Evolutionary conservation across 2,797 vertebrate genomes (phyloP), one percentile per base, ranked within the genome.

Genomic region (Pygocentrus nattereri): DNA sequence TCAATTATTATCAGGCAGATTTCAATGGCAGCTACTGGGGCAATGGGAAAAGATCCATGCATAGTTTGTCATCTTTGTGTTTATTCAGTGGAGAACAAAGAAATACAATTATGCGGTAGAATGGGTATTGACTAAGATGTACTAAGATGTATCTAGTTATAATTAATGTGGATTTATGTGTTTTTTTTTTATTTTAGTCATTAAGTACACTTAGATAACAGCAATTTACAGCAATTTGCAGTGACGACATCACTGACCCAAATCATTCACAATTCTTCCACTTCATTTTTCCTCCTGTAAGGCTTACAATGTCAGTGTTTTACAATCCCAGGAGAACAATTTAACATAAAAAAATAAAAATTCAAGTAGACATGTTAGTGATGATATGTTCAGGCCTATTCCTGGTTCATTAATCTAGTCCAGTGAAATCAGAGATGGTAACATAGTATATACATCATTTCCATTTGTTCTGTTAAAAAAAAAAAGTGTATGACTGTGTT

Each of bases 141-240:
- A 27, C 23, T 3, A 50, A 11, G 15, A 23, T n/a, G 15, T 44
- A 70, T 25, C 11, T 25, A 25, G n/a, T n/a, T 25, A 50, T 70
- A 19, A 16, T 27, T 70, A 16, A 82, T 38, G 31, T 77, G 31
- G 61, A 31, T 31, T 62, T 62, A 16, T 62, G 71, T 64, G n/a
- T 61, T 50, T 68, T 27, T 27, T 65, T 52, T 82, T 82, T 78
- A 82, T 82, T 82, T 65, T 69, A 67, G 49, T 73, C 50, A 59
- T 49, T 82, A 82, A 78, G 81, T 79, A 83, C 76, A 79, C 70
- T 78, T 79, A 56, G 18, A 83, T 61, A 68, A 69, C 50, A 82
- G 64, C 6, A 44, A 74, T 74, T 74, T 44, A 78, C 49, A 58
- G 7, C 56, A 23, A 69, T 65, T 34, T 67, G 76, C 25, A 74